These are phyloP conservation scores for Lepidonotus clava DNA, from an alignment of 2,888 invertebrate genomes.

Conservation along the genomic window DNA sequence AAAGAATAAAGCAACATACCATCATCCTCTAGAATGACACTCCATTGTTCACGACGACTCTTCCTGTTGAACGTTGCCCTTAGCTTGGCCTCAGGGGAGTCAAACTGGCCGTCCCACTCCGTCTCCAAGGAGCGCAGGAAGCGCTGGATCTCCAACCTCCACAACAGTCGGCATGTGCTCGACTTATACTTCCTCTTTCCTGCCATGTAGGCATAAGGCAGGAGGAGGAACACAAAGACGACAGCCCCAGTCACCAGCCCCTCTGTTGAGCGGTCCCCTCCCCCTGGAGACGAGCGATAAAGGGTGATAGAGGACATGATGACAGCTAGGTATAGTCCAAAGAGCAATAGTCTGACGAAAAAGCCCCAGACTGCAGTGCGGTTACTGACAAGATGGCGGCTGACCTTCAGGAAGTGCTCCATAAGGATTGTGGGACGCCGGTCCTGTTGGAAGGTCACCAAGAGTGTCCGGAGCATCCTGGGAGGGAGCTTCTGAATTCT, in stretches of 20 bases:
- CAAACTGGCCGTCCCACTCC: conserved; percentile 48
- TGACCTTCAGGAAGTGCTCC: conserved; percentile 33
- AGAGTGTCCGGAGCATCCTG: conserved; percentile 14
- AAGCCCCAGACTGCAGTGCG: not conserved
- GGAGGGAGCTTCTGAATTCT: conserved; percentile 17
- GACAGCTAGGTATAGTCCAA: not conserved
- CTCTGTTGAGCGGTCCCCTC: conserved; percentile 1
- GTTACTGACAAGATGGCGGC: conserved; percentile 43
- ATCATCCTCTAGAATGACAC: conserved; percentile 49
- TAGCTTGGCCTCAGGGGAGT: conserved; percentile 40
- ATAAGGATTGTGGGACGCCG: conserved; percentile 17
- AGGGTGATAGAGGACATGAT: conserved; percentile 40
- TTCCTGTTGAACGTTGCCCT: conserved; percentile 25
- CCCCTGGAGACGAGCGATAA: not conserved
- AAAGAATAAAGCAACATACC: not conserved
- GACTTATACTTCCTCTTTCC: not conserved
- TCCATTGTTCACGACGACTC: conserved; percentile 19
- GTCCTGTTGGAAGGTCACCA: conserved; percentile 41
- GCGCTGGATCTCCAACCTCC: conserved; percentile 42
- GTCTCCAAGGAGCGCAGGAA: conserved; percentile 31
- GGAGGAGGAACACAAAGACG: conserved; percentile 14
- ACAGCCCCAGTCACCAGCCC: conserved; percentile 24
- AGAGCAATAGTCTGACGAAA: not conserved
- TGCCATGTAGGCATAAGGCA: not conserved
- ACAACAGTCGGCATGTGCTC: not conserved